Base-by-base conservation (phyloP, 2,888 invertebrate species). In the Drosophila colorata region DNA sequence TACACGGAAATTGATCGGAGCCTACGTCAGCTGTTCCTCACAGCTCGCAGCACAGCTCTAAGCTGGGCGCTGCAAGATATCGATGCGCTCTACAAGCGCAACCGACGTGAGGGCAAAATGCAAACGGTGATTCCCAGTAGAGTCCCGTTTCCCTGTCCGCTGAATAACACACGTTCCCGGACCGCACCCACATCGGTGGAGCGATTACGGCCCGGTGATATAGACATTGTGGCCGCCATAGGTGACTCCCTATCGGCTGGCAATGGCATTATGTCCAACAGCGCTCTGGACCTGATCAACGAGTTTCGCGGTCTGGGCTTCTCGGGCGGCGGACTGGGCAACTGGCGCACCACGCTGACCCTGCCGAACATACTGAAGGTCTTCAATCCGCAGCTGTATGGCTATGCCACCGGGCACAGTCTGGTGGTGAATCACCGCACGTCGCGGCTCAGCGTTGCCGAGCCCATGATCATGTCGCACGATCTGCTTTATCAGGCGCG, bases 361-460 rank as follows among this genome's bases (percentile, higher is more conserved):
- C 57, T 94, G 33, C 94, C 94, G 7, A 94, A 95, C 84, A 94
- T 95, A 40, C 78, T 95, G 18, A 94, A 94, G 80, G 94, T 93
- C 69, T 95, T 94, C 82, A 95, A 95, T 90, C 94, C 95, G 0
- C 92, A 94, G 20, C 84, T 95, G 2, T 91, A 94, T 57, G 95
- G 95, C 14, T 95, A 84, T 48, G 74, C 91, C 11, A 88, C 84
- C 4, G 81, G 66, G 3, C 86, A 91, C 52, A 74, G 81, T n/a
- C 41, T 90, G 46, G 80, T 80, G 0, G 78, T 83, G 4, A 84
- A 90, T 55, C 80, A 84, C 20, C 68, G 69, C 0, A 60, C 52
- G 0, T 90, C 91, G 0, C 87, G 78, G 1, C 60, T 91, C 3
- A 90, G 82, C 67, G 80, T 90, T n/a, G 90, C 90, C 90, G 93